These are phyloP conservation scores for Colletes latitarsis DNA, from an alignment of 1,140 invertebrate species.

Conservation along the genomic window DNA sequence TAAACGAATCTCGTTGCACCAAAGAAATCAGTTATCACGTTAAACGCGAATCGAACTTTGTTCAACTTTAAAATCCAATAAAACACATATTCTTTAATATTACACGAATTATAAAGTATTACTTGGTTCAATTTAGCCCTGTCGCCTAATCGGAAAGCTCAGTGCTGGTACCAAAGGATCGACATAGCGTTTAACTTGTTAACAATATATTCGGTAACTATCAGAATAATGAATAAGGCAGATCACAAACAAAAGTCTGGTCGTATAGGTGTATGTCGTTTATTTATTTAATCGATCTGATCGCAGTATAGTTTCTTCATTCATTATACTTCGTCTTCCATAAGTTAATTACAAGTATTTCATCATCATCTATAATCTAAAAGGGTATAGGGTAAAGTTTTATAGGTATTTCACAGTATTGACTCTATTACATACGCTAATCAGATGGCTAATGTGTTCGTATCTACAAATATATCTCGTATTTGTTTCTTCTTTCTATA, in stretches of 20 bases:
- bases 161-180: no score
- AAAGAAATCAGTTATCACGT: no score
- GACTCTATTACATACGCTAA: conserved; percentile 75
- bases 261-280: conserved; percentile 63
- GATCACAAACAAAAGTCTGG: neutral
- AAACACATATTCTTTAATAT: no score
- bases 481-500: conserved; percentile 58
- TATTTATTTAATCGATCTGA: conserved; percentile 74
- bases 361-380: conserved; percentile 65
- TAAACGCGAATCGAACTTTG: no score
- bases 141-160: no score
- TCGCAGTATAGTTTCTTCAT: conserved; percentile 71
- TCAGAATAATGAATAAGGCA: neutral
- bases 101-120: no score
- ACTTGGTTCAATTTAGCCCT: no score
- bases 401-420: conserved; percentile 78
- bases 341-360: conserved; percentile 75
- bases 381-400: conserved; percentile 64
- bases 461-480: conserved; percentile 78
- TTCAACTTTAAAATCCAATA: no score
- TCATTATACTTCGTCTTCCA: conserved; percentile 69
- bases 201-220: no score
- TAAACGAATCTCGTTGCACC: no score
- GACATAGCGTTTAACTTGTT: no score
- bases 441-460: conserved; percentile 75